These are phyloP conservation scores for Hydriomena furcata DNA, from an alignment of 2,888 invertebrate species.

Conservation along the genomic window DNA sequence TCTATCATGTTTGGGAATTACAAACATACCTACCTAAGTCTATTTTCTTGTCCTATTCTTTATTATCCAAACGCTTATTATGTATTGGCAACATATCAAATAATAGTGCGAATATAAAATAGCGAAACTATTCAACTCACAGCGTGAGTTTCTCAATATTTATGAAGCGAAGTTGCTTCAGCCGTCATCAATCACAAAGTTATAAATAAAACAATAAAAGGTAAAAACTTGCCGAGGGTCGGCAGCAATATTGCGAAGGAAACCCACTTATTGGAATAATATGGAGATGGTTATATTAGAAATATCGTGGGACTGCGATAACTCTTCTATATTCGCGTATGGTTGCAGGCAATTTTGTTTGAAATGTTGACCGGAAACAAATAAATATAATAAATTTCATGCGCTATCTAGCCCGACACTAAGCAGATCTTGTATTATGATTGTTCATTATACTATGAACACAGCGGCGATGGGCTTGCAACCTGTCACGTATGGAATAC, in stretches of 20 bases:
- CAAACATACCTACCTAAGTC: no score
- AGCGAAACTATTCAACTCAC: constrained; percentile 61
- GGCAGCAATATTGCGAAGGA: constrained; percentile 71
- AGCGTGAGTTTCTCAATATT: constrained; percentile 78
- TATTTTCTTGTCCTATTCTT: no score
- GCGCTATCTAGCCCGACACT: no score
- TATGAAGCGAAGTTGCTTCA: constrained; percentile 76
- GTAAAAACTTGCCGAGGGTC: constrained; percentile 79
- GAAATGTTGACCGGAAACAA: not conserved
- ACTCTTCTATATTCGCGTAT: constrained; percentile 48
- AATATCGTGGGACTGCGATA: constrained; percentile 63
- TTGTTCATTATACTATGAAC: no score
- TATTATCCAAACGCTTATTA: no score
- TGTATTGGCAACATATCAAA: constrained; percentile 7
- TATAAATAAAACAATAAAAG: constrained; percentile 84
- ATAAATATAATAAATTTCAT: not conserved
- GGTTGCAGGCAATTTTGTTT: not conserved
- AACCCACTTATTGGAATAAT: constrained; percentile 82
- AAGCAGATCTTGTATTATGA: no score
- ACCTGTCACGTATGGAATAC: no score
- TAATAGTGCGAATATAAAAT: constrained; percentile 26
- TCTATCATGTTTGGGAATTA: no score
- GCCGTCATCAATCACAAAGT: constrained; percentile 83
- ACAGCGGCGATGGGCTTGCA: no score
- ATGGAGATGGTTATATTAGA: constrained; percentile 81